Evolutionary conservation across 1,140 invertebrate species (phyloP), one percentile per base, ranked within the genome.

Genomic region (Triops longicaudatus): DNA sequence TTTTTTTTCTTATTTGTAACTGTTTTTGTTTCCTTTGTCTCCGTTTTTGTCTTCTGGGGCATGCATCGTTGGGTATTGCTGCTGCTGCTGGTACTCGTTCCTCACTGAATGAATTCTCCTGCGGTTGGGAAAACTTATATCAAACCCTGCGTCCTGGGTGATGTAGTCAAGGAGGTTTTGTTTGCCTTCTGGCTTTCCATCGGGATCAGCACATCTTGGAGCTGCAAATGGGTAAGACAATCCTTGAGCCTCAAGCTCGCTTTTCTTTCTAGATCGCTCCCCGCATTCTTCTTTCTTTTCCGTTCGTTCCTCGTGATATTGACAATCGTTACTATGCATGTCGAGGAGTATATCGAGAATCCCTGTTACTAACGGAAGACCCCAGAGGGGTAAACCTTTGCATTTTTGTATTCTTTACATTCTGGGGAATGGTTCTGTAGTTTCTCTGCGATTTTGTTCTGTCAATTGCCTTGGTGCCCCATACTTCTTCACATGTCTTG

Each of bases 141-240:
- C 50, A 63, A 63, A 63, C 50, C 50, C 50, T 63, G 50, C n/a
- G 50, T 22, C 17, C 50, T 17, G 50, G 50, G 50, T 63, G 50
- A 63, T 63, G 50, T 63, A 63, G 50, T 63, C 50, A 63, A 63
- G 50, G 50, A 63, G 50, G 50, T 63, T 63, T 63, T 63, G 50
- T 63, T 63, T 63, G 50, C 50, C 50, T 63, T 63, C 50, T 63
- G 22, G 50, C 50, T 63, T 63, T 63, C 50, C 50, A 63, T 63
- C n/a, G 50, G 50, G 50, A 63, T 63, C 50, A 63, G 50, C 50
- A 63, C 50, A 63, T 63, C 50, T 63, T 63, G 50, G 50, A 63
- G 50, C 50, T 63, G 50, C 50, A 63, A 63, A 63, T 63, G 50
- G 50, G 50, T 63, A 63, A 63, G 50, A 63, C 50, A 63, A 63